A percentile compares a stretch with the other conserved stretches of the same genome.
Conservation (phyloP, 2,113 vertebrate genomes). For the Noctilio leporinus region DNA sequence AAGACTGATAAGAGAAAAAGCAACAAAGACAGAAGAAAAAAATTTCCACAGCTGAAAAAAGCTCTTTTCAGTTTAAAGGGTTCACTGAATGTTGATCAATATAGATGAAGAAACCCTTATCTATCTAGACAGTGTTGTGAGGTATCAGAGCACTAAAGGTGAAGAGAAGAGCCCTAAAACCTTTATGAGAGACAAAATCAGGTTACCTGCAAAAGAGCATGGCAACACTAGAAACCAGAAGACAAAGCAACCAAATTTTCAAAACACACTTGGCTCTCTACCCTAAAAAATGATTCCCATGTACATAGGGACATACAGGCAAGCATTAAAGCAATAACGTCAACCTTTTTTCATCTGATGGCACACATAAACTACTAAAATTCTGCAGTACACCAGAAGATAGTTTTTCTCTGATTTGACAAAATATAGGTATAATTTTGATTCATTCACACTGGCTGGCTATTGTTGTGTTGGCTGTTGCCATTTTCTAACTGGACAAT, state of each 20-base stretch:
- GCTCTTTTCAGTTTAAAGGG: not conserved
- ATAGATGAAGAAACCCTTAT: not conserved
- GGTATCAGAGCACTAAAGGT: not conserved
- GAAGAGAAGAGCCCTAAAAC: not conserved
- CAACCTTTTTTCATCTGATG: not conserved
- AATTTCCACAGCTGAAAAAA: not conserved
- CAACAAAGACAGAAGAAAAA: not conserved
- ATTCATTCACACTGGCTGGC: not conserved
- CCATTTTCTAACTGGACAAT: not conserved
- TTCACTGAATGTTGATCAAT: not conserved
- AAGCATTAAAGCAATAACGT: not conserved
- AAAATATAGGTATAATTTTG: not conserved
- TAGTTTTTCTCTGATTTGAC: not conserved
- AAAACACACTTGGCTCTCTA: not conserved
- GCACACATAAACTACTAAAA: not conserved
- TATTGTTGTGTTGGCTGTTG: not conserved
- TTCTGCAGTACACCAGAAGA: not conserved
- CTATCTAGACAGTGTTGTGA: not conserved
- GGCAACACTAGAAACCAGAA: not conserved
- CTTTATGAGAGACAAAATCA: not conserved
- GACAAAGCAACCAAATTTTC: not conserved
- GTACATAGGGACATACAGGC: not conserved
- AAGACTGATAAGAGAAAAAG: not conserved
- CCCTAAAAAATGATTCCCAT: not conserved
- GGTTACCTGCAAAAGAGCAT: not conserved